phyloP scores from a whole-genome alignment of 2,888 invertebrate species.

The Hyposoter dolosus region DNA sequence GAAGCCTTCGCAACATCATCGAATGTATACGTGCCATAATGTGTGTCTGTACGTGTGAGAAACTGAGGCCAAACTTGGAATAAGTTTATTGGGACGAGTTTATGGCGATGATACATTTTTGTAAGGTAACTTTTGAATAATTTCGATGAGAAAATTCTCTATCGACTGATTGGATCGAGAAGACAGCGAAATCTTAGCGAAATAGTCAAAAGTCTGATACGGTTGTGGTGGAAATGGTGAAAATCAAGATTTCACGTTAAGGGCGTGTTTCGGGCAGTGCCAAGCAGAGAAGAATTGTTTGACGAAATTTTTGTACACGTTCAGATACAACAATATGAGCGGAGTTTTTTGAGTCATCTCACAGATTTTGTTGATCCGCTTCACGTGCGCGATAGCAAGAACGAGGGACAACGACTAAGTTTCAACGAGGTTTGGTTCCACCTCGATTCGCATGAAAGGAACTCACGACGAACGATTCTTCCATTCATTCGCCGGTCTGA shows the following conservation, averaged over 20 bases:
- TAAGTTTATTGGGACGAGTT: conserved; percentile 8
- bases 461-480: conserved; percentile 49
- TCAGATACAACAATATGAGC: background rate
- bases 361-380: conserved; percentile 39
- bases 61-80: conserved; percentile 17
- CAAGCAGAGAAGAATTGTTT: no score
- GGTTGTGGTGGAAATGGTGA: no score
- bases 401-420: conserved; percentile 36
- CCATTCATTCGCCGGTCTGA: conserved; percentile 63
- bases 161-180: background rate
- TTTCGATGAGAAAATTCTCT: background rate
- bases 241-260: no score
- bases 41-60: background rate
- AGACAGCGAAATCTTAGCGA: background rate
- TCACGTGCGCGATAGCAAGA: conserved; percentile 43
- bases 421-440: conserved; percentile 57
- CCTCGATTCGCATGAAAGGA: conserved; percentile 65
- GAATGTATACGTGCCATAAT: background rate
- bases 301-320: no score
- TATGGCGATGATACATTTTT: conserved; percentile 2
- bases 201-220: no score
- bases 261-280: no score
- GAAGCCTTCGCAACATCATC: conserved; percentile 13
- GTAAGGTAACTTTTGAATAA: background rate
- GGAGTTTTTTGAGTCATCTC: conserved; percentile 4